phyloP scores from a whole-genome alignment of 2,797 vertebrate genomes.

The Acrossocheilus fasciatus region DNA sequence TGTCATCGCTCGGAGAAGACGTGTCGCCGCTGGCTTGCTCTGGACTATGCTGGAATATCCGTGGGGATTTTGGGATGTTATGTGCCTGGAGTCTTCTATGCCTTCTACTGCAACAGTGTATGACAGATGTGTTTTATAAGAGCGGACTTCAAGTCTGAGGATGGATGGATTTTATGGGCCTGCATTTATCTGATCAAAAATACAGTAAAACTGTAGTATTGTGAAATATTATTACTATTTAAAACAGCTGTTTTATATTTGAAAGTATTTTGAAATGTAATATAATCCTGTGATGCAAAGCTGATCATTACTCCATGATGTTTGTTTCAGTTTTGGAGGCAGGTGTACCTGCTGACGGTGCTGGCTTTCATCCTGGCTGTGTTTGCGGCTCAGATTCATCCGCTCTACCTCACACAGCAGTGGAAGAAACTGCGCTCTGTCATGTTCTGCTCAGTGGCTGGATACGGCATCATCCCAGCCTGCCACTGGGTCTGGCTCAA shows the following conservation, averaged over 20 bases:
- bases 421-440: constrained; percentile 88
- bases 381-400: constrained; percentile 95
- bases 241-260: background rate
- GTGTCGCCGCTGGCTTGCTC: constrained; percentile 92
- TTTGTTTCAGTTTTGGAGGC: constrained; percentile 89
- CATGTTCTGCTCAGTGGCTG: constrained; percentile 93
- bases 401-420: constrained; percentile 93
- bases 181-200: background rate
- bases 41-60: constrained; percentile 97
- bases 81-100: constrained; percentile 96
- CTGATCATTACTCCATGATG: background rate
- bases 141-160: background rate
- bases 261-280: too few relatives aligned
- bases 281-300: background rate
- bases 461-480: constrained; percentile 91
- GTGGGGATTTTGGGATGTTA: constrained; percentile 98
- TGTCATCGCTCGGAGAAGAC: constrained; percentile 97
- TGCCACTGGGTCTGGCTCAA: constrained; percentile 97
- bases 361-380: constrained; percentile 94
- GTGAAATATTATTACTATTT: background rate
- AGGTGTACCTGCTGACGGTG: constrained; percentile 92
- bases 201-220: background rate
- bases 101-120: constrained; percentile 96
- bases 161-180: background rate
- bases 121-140: constrained; percentile 56